Evolutionary conservation across 2,113 vertebrate species (phyloP).

Genomic region (Asarcornis scutulata): DNA sequence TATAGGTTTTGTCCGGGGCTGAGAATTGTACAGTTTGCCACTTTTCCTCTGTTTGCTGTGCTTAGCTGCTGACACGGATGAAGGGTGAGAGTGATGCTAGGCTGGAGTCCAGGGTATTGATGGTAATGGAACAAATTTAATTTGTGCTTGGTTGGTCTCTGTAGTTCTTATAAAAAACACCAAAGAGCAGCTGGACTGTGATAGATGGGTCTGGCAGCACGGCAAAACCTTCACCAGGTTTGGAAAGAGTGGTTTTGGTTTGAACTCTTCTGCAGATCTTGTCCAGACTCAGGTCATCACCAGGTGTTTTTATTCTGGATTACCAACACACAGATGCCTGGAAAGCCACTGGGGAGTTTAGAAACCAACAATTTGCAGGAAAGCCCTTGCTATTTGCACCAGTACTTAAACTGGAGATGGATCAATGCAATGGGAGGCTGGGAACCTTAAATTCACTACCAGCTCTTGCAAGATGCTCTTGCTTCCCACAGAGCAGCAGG

Average conservation of each 20-base stretch:
- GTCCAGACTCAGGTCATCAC: background rate
- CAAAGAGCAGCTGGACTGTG: background rate
- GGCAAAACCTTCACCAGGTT: background rate
- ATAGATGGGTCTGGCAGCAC: background rate
- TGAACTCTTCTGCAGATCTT: background rate
- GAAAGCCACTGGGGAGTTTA: background rate
- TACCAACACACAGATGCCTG: background rate
- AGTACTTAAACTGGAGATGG: background rate
- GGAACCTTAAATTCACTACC: background rate
- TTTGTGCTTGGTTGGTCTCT: background rate
- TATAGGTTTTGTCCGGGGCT: background rate
- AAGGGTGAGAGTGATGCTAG: background rate
- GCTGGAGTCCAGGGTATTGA: background rate
- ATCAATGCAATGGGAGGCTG: accelerated
- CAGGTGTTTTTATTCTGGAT: background rate
- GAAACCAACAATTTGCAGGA: too few species aligned
- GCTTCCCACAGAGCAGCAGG: background rate
- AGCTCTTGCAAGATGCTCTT: background rate
- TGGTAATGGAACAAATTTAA: background rate
- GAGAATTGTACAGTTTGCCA: background rate
- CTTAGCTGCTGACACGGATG: background rate
- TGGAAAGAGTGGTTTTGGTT: background rate
- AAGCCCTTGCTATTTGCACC: background rate
- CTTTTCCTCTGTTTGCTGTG: background rate
- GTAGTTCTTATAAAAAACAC: background rate